A percentile compares a stretch with the other conserved stretches of the same genome.
These are phyloP conservation scores for Sus cebifrons DNA, from an alignment of 2,797 vertebrate genomes.

Conservation along the genomic window DNA sequence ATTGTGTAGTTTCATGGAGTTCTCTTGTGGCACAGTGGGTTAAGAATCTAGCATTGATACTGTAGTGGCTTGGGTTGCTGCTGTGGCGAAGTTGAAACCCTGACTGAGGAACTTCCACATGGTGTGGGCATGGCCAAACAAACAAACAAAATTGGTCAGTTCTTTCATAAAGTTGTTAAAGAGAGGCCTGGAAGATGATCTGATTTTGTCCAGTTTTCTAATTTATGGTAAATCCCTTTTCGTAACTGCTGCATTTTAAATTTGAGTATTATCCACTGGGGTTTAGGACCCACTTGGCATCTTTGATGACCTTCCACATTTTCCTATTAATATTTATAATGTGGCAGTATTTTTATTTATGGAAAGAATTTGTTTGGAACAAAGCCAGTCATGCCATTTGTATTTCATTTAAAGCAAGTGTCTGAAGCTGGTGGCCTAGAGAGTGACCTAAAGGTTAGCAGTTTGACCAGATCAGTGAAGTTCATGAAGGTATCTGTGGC, in stretches of 20 bases:
- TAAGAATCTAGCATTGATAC: too few species aligned
- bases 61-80: too few species aligned
- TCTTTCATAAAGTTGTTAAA: background rate
- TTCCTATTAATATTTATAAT: constrained; percentile 16
- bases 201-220: constrained; percentile 16
- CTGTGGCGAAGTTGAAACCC: too few species aligned
- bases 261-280: background rate
- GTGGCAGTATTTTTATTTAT: constrained; percentile 2
- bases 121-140: too few species aligned
- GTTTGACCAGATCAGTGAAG: background rate
- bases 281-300: background rate
- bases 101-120: too few species aligned
- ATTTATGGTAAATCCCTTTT: constrained; percentile 23
- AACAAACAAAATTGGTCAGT: background rate
- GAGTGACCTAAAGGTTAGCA: background rate
- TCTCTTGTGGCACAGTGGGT: too few species aligned
- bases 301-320: constrained; percentile 13
- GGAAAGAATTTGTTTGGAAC: background rate
- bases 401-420: constrained; percentile 57
- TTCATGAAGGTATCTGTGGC: background rate
- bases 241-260: background rate
- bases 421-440: background rate
- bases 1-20: background rate
- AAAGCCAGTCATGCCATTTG: background rate
- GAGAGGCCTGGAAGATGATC: background rate